Evolutionary conservation across 2,888 invertebrate species (phyloP).

Genomic region (Himalopsyche anomala): DNA sequence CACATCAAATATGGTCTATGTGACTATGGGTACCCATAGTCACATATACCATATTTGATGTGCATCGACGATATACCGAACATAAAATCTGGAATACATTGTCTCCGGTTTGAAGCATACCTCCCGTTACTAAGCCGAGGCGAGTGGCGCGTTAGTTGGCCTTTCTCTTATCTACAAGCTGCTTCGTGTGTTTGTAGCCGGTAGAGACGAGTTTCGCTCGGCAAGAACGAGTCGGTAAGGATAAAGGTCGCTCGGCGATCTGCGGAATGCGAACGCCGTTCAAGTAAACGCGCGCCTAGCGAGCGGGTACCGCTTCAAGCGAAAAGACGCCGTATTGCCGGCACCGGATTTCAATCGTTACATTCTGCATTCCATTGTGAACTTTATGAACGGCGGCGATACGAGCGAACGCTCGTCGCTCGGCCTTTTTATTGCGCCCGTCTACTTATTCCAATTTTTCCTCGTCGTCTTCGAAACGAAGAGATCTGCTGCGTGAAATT

Average conservation of each 20-base stretch:
- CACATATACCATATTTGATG: too few relatives aligned
- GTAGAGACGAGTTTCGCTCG: constrained; percentile 57
- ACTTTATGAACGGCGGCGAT: constrained; percentile 61
- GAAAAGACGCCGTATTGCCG: constrained; percentile 60
- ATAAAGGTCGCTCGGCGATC: constrained; percentile 61
- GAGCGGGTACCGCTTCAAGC: constrained; percentile 52
- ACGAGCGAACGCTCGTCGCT: constrained; percentile 57
- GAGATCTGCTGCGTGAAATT: constrained; percentile 19
- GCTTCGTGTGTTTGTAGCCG: constrained; percentile 41
- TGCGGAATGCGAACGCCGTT: constrained; percentile 49
- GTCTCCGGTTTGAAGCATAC: constrained; percentile 43
- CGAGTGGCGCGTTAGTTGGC: constrained; percentile 60
- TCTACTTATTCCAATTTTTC: constrained; percentile 58
- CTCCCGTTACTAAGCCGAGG: constrained; percentile 47
- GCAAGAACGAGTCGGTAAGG: constrained; percentile 53
- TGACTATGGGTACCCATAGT: too few relatives aligned
- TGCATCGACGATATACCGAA: too few relatives aligned
- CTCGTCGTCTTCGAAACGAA: not conserved
- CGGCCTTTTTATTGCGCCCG: constrained; percentile 62
- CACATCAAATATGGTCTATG: too few relatives aligned
- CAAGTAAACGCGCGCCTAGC: constrained; percentile 38
- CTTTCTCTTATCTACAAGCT: constrained; percentile 65
- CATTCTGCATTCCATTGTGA: constrained; percentile 64
- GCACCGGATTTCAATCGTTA: constrained; percentile 65
- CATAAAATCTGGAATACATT: not conserved